Conservation (phyloP, 2,888 invertebrate species). For the Biston betularia region DNA sequence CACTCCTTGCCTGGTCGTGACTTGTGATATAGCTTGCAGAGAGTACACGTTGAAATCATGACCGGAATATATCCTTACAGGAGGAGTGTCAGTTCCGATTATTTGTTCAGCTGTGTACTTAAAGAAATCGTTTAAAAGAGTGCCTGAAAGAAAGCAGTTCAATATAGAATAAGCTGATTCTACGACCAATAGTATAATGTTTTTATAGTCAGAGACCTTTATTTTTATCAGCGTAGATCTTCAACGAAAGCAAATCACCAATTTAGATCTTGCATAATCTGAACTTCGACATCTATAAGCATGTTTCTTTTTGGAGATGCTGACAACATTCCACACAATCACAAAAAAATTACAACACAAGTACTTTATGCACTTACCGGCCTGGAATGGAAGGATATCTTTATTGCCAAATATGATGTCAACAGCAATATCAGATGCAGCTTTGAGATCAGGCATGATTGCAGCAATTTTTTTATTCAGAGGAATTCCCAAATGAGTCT, state of each 20-base stretch:
- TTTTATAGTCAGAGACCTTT: no score
- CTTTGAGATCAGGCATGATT: conserved; percentile 45
- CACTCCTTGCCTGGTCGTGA: conserved; percentile 46
- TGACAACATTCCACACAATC: no score
- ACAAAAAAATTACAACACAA: no score
- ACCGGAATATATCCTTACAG: conserved; percentile 51
- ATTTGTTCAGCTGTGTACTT: conserved; percentile 36
- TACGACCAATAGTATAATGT: no score
- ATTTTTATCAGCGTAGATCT: no score
- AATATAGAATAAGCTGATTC: neutral
- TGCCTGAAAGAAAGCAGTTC: neutral
- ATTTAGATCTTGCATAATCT: no score
- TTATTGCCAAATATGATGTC: conserved; percentile 47
- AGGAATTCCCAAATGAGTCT: conserved; percentile 54
- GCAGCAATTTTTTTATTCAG: conserved; percentile 40
- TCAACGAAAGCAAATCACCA: no score
- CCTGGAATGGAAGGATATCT: conserved; percentile 34
- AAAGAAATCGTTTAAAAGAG: conserved; percentile 50
- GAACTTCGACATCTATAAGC: no score
- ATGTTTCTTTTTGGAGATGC: no score
- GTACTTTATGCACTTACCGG: conserved; percentile 50
- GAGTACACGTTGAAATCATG: conserved; percentile 55
- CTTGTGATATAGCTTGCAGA: conserved; percentile 42
- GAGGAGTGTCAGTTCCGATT: conserved; percentile 44
- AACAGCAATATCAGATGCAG: conserved; percentile 49